These are phyloP conservation scores for Zeuzera pyrina DNA, from an alignment of 2,888 invertebrate species.

Conservation along the genomic window DNA sequence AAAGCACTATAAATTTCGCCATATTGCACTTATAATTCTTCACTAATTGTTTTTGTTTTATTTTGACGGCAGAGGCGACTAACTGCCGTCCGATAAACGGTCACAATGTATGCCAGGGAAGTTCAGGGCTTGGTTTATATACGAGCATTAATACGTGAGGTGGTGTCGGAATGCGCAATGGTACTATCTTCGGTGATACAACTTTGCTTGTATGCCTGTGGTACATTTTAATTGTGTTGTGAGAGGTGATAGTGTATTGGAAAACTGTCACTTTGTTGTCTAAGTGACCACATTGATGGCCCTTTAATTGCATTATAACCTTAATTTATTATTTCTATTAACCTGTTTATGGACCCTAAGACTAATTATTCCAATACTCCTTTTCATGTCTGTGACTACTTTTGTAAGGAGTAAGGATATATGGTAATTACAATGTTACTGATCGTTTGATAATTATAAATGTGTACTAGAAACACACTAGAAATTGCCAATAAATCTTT, in stretches of 20 bases:
- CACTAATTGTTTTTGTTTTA: constrained; percentile 27
- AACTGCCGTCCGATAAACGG: constrained; percentile 50
- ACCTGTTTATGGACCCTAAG: background rate
- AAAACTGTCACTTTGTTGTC: constrained; percentile 49
- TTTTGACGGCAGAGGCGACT: constrained; percentile 54
- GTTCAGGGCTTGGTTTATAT: constrained; percentile 70
- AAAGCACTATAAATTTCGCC: constrained; percentile 56
- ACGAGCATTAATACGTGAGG: constrained; percentile 72
- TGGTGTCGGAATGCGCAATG: constrained; percentile 47
- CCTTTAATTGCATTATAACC: constrained; percentile 4
- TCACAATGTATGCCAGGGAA: constrained; percentile 66
- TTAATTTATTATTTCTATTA: background rate
- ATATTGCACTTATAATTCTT: constrained; percentile 46
- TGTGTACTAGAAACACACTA: too few species aligned
- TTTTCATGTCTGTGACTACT: too few species aligned
- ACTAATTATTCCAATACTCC: too few species aligned
- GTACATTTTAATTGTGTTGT: constrained; percentile 51
- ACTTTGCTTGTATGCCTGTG: constrained; percentile 30
- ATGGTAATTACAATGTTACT: too few species aligned
- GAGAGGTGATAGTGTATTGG: constrained; percentile 45
- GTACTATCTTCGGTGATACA: constrained; percentile 43
- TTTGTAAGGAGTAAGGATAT: too few species aligned
- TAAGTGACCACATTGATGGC: constrained; percentile 1
- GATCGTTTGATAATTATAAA: too few species aligned
- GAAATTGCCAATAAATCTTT: too few species aligned